phyloP scores from a whole-genome alignment of 2,113 vertebrate genomes.

The Ceratotherium simum region DNA sequence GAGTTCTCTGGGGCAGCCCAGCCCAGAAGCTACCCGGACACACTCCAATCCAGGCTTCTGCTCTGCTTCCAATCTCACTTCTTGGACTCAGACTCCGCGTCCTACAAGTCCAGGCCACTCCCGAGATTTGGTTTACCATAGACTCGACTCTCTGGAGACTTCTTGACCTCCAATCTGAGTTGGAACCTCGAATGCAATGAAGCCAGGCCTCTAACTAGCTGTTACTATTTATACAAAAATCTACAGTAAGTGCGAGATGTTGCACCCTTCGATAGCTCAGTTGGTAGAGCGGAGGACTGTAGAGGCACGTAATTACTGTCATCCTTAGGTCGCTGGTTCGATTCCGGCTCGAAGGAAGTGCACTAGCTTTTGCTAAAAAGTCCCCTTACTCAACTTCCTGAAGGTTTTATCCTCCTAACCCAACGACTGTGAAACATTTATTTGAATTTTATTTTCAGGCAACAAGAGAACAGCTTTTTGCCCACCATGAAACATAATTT shows the following conservation, averaged over 20 bases:
- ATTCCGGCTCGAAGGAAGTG: slow-evolving; percentile 86
- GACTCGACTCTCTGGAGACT: background rate
- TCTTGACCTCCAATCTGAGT: background rate
- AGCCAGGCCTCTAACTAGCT: background rate
- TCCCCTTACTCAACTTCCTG: no score
- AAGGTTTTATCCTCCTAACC: background rate
- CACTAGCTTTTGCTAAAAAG: rapidly evolving
- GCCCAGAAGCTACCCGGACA: background rate
- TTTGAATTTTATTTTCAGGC: background rate
- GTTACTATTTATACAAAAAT: background rate
- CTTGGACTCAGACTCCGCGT: background rate
- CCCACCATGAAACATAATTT: background rate
- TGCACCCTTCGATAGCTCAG: slow-evolving; percentile 90
- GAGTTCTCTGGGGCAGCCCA: background rate
- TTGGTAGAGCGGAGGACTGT: slow-evolving; percentile 91
- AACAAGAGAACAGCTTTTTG: background rate
- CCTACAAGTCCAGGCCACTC: background rate
- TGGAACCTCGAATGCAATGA: background rate
- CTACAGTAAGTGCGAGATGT: rapidly evolving
- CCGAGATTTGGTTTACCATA: background rate
- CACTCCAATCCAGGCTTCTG: background rate
- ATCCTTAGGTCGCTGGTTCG: slow-evolving; percentile 91
- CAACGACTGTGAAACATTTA: background rate
- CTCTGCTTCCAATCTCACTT: background rate
- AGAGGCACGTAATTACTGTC: rapidly evolving